Conservation (phyloP, 2,797 vertebrate species). For the Rhabdomys pumilio region DNA sequence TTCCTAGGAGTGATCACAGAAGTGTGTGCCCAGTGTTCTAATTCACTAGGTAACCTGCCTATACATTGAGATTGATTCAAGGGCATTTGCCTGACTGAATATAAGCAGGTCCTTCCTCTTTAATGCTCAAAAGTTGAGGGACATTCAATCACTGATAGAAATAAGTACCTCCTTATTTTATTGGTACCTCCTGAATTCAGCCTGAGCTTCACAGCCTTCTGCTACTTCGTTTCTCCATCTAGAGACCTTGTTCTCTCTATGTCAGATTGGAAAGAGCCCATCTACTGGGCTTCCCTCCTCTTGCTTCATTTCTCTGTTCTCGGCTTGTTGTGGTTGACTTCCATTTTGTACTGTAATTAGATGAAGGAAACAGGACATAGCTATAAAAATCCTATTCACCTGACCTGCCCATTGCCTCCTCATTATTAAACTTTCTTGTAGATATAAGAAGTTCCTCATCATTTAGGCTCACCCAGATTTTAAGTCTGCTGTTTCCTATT, state of each 20-base stretch:
- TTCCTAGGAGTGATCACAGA: background rate
- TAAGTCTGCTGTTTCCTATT: background rate
- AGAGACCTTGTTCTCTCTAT: background rate
- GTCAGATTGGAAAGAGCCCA: background rate
- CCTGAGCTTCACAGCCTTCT: background rate
- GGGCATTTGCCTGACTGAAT: background rate
- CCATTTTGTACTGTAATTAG: background rate
- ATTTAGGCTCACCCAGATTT: background rate
- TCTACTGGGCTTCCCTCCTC: background rate
- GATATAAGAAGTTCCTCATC: background rate
- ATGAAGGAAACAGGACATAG: background rate
- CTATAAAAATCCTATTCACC: background rate
- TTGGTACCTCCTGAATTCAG: background rate
- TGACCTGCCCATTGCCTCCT: background rate
- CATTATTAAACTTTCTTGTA: background rate
- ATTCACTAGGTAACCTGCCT: background rate
- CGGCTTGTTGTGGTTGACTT: background rate
- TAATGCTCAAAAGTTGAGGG: background rate
- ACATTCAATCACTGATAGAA: background rate
- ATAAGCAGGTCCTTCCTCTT: background rate
- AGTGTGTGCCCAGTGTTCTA: background rate
- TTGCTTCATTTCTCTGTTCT: background rate
- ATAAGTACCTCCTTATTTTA: background rate
- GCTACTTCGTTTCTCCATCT: background rate
- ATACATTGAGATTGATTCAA: background rate